Percentiles rank a stretch among this genome's conserved stretches.
Evolutionary conservation across 2,797 vertebrate genomes (phyloP).

Genomic region (Rachycentron canadum): DNA sequence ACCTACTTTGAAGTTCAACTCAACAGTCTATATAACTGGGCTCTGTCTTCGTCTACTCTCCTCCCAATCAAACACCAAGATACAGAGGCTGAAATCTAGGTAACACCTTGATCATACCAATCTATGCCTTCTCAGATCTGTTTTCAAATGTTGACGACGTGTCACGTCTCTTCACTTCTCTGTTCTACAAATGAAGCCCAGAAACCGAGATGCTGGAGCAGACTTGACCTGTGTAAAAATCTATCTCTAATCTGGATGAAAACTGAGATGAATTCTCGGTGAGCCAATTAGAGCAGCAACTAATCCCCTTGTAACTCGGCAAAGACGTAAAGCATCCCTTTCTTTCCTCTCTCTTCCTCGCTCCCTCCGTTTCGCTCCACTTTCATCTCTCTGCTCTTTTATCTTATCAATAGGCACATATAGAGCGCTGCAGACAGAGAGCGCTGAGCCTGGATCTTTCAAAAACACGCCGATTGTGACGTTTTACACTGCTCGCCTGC

Average conservation of each 20-base stretch:
- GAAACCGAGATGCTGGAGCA: conserved; percentile 34
- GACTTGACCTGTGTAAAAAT: conserved; percentile 74
- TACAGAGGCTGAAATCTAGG: conserved; percentile 19
- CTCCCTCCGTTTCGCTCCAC: conserved; percentile 66
- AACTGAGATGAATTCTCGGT: conserved; percentile 78
- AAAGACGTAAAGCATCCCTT: conserved; percentile 67
- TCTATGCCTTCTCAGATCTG: conserved; percentile 60
- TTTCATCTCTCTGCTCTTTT: conserved; percentile 79
- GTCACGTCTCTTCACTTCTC: conserved; percentile 42
- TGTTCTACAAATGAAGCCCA: conserved; percentile 52
- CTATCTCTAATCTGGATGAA: conserved; percentile 77
- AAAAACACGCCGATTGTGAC: conserved; percentile 66
- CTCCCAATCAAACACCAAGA: conserved; percentile 17
- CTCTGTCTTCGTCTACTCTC: neutral
- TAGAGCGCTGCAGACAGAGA: conserved; percentile 64
- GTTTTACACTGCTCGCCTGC: conserved; percentile 64
- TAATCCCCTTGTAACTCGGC: conserved; percentile 79
- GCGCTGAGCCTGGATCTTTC: conserved; percentile 52
- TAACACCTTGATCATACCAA: conserved; percentile 46
- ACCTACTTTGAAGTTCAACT: conserved; percentile 13
- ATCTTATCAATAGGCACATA: conserved; percentile 78
- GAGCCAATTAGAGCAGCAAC: conserved; percentile 80
- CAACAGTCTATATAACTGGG: neutral
- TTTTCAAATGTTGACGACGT: conserved; percentile 56
- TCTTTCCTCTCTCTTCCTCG: conserved; percentile 51